Conservation (phyloP, 2,113 vertebrate genomes). For the Laticauda colubrina region DNA sequence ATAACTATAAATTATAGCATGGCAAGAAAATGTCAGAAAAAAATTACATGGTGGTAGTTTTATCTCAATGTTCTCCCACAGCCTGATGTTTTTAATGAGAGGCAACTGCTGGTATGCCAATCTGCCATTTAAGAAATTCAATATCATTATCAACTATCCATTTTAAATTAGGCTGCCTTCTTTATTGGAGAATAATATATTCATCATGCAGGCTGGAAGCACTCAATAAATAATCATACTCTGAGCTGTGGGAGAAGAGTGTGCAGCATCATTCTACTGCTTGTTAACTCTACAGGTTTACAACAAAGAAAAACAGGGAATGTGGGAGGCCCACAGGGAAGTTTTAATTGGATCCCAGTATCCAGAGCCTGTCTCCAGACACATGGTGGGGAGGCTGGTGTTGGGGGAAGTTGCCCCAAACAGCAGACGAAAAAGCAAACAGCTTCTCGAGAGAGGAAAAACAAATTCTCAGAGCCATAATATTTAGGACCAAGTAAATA, state of each 20-base stretch:
- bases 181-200: constrained; percentile 18
- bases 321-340: neutral
- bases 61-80: neutral
- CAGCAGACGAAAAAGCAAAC: neutral
- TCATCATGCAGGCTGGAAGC: constrained; percentile 11
- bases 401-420: neutral
- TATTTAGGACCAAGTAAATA: constrained; percentile 24
- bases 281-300: constrained; percentile 22
- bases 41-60: neutral
- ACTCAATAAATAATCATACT: constrained; percentile 35
- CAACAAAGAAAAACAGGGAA: constrained; percentile 39
- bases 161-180: rapidly evolving
- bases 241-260: constrained; percentile 13
- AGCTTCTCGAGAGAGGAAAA: neutral
- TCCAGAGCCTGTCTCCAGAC: constrained; percentile 42
- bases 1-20: neutral
- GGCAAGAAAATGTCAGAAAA: neutral
- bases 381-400: neutral
- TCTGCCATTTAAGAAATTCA: neutral
- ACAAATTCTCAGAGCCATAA: neutral
- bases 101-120: neutral
- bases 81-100: neutral
- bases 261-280: constrained; percentile 31
- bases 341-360: constrained; percentile 48
- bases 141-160: neutral